Conservation (phyloP, 1,140 invertebrate genomes). For the Ruditapes philippinarum region DNA sequence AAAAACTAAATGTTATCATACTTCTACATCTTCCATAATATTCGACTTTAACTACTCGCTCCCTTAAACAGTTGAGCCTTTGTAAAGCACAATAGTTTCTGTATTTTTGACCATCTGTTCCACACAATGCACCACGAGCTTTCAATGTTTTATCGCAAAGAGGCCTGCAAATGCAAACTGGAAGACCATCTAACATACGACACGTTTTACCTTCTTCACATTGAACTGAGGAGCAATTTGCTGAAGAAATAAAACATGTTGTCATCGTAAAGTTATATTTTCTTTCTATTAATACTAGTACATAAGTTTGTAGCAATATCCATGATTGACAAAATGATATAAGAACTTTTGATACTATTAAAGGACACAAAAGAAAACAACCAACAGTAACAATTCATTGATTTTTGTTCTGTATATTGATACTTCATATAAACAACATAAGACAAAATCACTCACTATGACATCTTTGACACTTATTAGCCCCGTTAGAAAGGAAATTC, state of each 20-base stretch:
- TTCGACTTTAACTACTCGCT: constrained; percentile 10
- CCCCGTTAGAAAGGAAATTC: constrained; percentile 28
- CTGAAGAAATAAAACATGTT: background rate
- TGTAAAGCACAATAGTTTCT: constrained; percentile 78
- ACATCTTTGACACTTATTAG: constrained; percentile 22
- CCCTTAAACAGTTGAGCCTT: constrained; percentile 67
- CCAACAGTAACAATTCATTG: too few species aligned
- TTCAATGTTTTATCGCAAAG: constrained; percentile 3
- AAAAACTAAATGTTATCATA: background rate
- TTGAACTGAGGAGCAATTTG: constrained; percentile 19
- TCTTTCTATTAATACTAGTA: too few species aligned
- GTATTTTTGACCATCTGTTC: constrained; percentile 79
- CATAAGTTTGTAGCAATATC: too few species aligned
- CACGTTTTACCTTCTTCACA: constrained; percentile 34
- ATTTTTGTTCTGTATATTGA: too few species aligned
- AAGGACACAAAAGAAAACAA: too few species aligned
- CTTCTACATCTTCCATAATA: constrained; percentile 61
- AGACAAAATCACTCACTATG: constrained; percentile 58
- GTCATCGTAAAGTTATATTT: too few species aligned
- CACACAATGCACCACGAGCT: constrained; percentile 73
- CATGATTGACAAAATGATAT: too few species aligned
- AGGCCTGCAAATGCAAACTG: constrained; percentile 43
- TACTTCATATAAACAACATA: background rate
- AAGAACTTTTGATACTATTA: too few species aligned
- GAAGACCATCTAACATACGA: constrained; percentile 25